Conservation (phyloP, 1,140 invertebrate species). For the Teleopsis dalmanni region DNA sequence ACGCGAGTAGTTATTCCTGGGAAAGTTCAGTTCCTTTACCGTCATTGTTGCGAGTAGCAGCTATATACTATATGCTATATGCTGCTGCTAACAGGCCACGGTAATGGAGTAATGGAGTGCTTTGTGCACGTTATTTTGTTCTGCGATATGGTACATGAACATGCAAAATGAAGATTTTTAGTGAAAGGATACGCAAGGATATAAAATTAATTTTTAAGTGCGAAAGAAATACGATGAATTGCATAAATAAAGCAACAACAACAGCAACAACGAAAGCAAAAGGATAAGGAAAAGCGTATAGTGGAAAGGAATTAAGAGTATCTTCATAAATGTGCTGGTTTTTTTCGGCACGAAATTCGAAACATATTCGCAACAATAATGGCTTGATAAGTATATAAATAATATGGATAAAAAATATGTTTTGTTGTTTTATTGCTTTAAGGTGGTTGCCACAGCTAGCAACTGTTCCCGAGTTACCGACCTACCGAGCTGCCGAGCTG, state of each 20-base stretch:
- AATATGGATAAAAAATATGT: neutral
- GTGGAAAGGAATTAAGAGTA: neutral
- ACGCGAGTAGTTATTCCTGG: neutral
- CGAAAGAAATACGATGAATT: neutral
- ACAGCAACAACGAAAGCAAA: neutral
- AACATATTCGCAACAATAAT: neutral
- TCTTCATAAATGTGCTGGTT: neutral
- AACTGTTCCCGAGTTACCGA: neutral
- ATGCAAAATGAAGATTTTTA: no score
- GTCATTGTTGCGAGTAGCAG: neutral
- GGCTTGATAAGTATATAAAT: neutral
- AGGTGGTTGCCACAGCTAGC: neutral
- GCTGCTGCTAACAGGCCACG: no score
- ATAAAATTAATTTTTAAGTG: conserved; percentile 15
- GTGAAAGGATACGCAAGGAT: conserved; percentile 4
- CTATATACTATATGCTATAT: neutral
- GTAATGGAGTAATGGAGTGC: conserved; percentile 3
- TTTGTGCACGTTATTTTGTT: no score
- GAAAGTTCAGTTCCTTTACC: neutral
- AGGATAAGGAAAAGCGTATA: neutral
- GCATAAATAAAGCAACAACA: neutral
- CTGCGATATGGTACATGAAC: no score
- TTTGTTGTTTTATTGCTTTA: neutral
- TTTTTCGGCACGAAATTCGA: neutral
- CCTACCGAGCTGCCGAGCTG: neutral